These are phyloP conservation scores for Sapayoa aenigma DNA, from an alignment of 2,113 vertebrate species.

Conservation along the genomic window DNA sequence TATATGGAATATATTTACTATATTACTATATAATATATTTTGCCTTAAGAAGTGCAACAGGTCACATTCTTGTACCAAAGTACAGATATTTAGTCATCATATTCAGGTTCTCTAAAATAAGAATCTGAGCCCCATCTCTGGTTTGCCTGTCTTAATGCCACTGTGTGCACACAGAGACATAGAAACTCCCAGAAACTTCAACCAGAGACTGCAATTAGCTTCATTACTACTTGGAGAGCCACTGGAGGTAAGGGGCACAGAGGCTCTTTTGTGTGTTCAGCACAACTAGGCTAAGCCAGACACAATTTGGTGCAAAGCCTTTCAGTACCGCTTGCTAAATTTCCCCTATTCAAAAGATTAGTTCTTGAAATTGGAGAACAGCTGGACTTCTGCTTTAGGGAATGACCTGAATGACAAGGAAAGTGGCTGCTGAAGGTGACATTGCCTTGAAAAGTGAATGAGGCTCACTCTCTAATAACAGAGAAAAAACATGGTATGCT, in stretches of 20 bases:
- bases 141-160: not conserved
- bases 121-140: not conserved
- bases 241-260: not conserved
- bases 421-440: slow-evolving; percentile 10
- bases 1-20: not conserved
- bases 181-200: not conserved
- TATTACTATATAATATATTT: not conserved
- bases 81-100: not conserved
- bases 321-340: not conserved
- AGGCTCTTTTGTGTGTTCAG: slow-evolving; percentile 15
- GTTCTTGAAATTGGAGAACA: not conserved
- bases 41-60: not conserved
- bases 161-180: accelerated
- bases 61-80: not conserved
- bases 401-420: not conserved
- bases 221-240: not conserved
- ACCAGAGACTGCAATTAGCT: not conserved
- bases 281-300: not conserved
- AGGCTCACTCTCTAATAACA: not conserved
- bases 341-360: not conserved
- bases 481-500: not conserved
- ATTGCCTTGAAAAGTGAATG: not conserved
- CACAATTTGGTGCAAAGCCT: not conserved
- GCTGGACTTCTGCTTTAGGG: not conserved
- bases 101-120: not conserved